Base-by-base conservation (phyloP, 2,888 invertebrate genomes). In the Plebejus anna region DNA sequence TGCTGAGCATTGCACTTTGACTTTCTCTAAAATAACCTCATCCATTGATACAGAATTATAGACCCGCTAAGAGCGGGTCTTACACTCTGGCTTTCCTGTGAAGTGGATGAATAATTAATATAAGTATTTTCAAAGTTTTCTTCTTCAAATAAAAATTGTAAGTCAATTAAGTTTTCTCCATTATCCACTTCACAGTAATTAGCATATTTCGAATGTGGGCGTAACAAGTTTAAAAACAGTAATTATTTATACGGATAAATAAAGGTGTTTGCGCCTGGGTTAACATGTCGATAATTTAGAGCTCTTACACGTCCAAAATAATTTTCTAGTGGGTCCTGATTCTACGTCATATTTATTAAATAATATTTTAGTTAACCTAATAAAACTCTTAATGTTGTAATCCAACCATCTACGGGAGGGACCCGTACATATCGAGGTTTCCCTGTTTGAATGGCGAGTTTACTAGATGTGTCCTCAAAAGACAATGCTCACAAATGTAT, bases 231-330 rank as follows among this genome's bases (percentile, higher is more conserved):
- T 3, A 78, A 38, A 9, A 82, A 66, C 0, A 82, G 38, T 61
- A 82, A 77, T 0, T 80, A 80, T 75, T 82, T 82, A 28, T 80
- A 81, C 0, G 80, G 28, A 75, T 81, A 76, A 28, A 80, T 71
- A 51, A 82, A 82, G 2, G 80, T 76, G 11, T 80, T 78, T 13
- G 79, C 36, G 57, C 81, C 81, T 5, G 81, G 82, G 71, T 81
- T 81, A 5, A 81, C 72, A 70, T 82, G 81, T 36, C 80, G 76
- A 32, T 79, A 81, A 75, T 82, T 81, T 4, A 81, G 36, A 9
- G 82, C 81, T 75, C 80, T 80, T 47, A 81, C 75, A 71, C 80
- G 73, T 7, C 81, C 82, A 80, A 82, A 82, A 78, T 81, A 82
- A 72, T 77, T 80, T 75, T 82, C 81, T 0, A 82, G 75, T 38